Evolutionary conservation across 1,140 invertebrate species (phyloP).

Genomic region (Marisa cornuarietis): DNA sequence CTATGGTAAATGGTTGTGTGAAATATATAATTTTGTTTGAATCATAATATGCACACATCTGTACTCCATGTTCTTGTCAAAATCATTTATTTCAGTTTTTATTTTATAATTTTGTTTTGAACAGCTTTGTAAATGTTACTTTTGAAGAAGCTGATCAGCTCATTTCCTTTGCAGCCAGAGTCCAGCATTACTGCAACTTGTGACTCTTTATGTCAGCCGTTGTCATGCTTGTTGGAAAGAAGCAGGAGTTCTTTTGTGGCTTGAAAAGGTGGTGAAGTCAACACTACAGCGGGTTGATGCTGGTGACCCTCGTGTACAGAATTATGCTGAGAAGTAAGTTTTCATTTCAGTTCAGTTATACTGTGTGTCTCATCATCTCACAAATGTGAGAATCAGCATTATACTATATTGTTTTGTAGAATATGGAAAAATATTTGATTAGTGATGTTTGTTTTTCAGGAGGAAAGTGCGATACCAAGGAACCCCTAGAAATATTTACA

Average conservation of each 20-base stretch:
- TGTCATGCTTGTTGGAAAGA: slow-evolving; percentile 84
- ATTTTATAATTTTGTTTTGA: too few relatives aligned
- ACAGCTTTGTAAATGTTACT: too few relatives aligned
- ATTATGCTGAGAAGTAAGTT: slow-evolving; percentile 71
- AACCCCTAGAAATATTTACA: slow-evolving; percentile 78
- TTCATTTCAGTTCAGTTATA: neutral
- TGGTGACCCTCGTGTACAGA: slow-evolving; percentile 71
- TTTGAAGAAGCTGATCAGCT: too few relatives aligned
- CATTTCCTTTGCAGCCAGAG: slow-evolving; percentile 70
- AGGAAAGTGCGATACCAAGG: slow-evolving; percentile 74
- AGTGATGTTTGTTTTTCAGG: slow-evolving; percentile 41
- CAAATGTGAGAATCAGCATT: too few relatives aligned
- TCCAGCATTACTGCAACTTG: slow-evolving; percentile 75
- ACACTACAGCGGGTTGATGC: slow-evolving; percentile 75
- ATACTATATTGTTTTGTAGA: too few relatives aligned
- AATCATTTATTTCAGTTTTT: too few relatives aligned
- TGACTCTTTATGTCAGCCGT: slow-evolving; percentile 79
- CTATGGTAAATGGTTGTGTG: too few relatives aligned
- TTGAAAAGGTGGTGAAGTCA: slow-evolving; percentile 77
- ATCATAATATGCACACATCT: too few relatives aligned
- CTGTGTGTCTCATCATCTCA: neutral
- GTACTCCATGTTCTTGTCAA: too few relatives aligned
- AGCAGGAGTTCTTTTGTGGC: slow-evolving; percentile 78
- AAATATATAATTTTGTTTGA: too few relatives aligned
- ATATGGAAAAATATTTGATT: too few relatives aligned